Percentiles rank a stretch among this genome's conserved stretches.
Conservation (phyloP, 2,113 vertebrate species). For the Chascanopsetta lugubris region DNA sequence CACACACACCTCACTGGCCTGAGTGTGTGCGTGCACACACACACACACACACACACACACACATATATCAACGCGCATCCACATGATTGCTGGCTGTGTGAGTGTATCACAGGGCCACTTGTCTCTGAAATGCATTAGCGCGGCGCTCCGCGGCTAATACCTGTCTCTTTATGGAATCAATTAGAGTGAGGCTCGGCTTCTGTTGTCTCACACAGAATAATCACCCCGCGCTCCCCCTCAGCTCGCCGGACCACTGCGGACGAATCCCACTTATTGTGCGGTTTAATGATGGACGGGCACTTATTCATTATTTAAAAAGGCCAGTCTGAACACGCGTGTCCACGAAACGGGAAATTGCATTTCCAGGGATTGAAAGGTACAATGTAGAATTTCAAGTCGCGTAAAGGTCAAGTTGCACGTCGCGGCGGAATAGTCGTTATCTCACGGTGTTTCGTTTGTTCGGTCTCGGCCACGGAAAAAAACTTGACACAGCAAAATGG, state of each 20-base stretch:
- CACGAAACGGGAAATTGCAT: not conserved
- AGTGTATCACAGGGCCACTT: conserved; percentile 54
- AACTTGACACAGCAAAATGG: too few relatives aligned
- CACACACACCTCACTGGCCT: conserved; percentile 1
- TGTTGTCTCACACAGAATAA: conserved; percentile 54
- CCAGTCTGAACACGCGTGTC: too few relatives aligned
- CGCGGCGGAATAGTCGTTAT: too few relatives aligned
- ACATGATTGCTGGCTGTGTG: conserved; percentile 20
- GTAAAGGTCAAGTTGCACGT: too few relatives aligned
- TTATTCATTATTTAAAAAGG: conserved; percentile 51
- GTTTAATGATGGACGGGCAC: conserved; percentile 24
- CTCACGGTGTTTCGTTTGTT: too few relatives aligned
- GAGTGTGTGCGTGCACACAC: not conserved
- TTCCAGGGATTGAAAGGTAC: too few relatives aligned
- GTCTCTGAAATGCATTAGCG: conserved; percentile 62
- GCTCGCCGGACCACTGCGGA: conserved; percentile 14
- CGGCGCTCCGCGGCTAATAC: conserved; percentile 51
- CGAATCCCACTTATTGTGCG: conserved; percentile 27
- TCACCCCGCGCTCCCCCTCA: conserved; percentile 29
- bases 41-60: conserved; percentile 4
- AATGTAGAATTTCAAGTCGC: too few relatives aligned
- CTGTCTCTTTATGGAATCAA: conserved; percentile 66
- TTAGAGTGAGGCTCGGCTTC: conserved; percentile 51
- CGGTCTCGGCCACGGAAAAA: too few relatives aligned
- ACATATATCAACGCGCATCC: not conserved